Conservation (phyloP, 2,113 vertebrate genomes). For the Atlantisia rogersi region DNA sequence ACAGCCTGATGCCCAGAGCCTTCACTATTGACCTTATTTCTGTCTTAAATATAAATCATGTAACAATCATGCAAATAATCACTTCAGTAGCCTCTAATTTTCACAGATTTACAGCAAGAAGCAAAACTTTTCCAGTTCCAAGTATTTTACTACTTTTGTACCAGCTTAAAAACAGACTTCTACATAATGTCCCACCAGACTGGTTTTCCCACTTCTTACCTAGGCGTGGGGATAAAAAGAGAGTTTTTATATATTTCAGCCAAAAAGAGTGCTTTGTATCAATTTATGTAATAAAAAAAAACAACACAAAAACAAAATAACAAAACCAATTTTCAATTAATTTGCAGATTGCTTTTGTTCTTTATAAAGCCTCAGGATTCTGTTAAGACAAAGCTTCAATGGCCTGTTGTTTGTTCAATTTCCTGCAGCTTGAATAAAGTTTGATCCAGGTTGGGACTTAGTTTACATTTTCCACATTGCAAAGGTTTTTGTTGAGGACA, state of each 20-base stretch:
- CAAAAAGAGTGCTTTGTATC: neutral
- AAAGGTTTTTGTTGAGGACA: neutral
- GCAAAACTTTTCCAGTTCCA: neutral
- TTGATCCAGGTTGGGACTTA: neutral
- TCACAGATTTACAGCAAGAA: neutral
- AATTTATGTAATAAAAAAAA: neutral
- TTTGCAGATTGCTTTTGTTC: neutral
- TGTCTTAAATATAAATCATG: neutral
- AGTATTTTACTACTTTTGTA: neutral
- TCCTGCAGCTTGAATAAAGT: neutral
- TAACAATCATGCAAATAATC: neutral
- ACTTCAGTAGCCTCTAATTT: neutral
- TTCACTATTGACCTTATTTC: neutral
- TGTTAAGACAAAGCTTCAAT: neutral
- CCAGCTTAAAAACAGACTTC: neutral
- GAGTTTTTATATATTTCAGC: neutral
- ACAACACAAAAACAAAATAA: too few relatives aligned
- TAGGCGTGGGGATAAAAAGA: neutral
- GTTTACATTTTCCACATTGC: neutral
- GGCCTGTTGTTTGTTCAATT: neutral
- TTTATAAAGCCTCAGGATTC: neutral
- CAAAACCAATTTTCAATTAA: neutral
- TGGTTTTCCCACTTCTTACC: neutral
- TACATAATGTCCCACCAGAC: neutral
- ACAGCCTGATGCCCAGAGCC: neutral